phyloP scores from a whole-genome alignment of 92 coral and sea anemone species.

The Parazoanthus atlanticus region DNA sequence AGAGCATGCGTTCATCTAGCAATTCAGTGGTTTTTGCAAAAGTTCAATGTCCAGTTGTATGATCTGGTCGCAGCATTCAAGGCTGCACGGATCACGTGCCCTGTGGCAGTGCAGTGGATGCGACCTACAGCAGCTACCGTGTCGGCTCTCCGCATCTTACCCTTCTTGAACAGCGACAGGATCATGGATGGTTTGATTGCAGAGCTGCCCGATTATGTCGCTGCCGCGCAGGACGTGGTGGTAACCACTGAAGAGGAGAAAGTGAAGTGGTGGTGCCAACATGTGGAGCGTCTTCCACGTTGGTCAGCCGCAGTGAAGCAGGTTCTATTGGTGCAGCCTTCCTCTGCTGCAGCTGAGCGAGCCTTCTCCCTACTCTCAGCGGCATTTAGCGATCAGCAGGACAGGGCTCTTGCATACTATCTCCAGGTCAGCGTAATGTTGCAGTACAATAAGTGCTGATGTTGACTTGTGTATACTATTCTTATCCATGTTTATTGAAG shows the following conservation, averaged over 20 bases:
- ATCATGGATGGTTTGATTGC: slow-evolving; percentile 40
- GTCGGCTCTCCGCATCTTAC: slow-evolving; percentile 48
- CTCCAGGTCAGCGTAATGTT: too few species aligned
- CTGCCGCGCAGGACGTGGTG: slow-evolving; percentile 42
- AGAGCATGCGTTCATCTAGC: too few species aligned
- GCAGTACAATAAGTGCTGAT: too few species aligned
- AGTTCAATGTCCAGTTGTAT: slow-evolving; percentile 11
- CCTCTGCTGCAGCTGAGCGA: too few species aligned
- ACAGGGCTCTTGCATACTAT: too few species aligned
- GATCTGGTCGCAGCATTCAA: slow-evolving; percentile 48
- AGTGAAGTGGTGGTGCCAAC: slow-evolving; percentile 52
- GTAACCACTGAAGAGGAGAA: slow-evolving; percentile 53
- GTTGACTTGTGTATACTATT: too few species aligned
- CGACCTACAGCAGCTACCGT: slow-evolving; percentile 51
- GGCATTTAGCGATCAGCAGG: too few species aligned
- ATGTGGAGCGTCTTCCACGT: slow-evolving; percentile 10
- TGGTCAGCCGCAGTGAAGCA: too few species aligned
- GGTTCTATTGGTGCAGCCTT: too few species aligned
- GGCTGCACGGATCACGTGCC: slow-evolving; percentile 59
- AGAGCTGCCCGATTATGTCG: slow-evolving; percentile 40
- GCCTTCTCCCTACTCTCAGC: too few species aligned
- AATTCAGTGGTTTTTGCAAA: slow-evolving; percentile 5
- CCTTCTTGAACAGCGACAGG: slow-evolving; percentile 49
- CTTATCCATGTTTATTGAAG: too few species aligned
- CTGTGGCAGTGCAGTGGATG: slow-evolving; percentile 55